A percentile compares a stretch with the other conserved stretches of the same genome.
Conservation (phyloP, 2,797 vertebrate genomes). For the Echeneis naucrates region DNA sequence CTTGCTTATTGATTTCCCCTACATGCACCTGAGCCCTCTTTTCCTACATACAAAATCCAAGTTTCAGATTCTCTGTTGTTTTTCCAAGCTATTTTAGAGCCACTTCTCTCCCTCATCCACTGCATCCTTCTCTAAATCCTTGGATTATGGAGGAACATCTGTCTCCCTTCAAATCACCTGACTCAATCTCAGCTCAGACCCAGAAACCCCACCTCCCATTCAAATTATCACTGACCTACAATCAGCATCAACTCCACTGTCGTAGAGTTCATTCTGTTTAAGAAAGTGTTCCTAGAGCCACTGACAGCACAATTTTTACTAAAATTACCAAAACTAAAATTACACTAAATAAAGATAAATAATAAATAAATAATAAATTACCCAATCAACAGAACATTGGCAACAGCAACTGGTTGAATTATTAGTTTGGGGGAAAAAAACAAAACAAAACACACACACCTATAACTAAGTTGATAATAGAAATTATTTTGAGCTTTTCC, state of each 20-base stretch:
- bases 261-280: not conserved
- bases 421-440: not conserved
- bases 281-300: not conserved
- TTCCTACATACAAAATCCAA: constrained; percentile 7
- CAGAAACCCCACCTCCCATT: constrained; percentile 26
- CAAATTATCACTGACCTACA: constrained; percentile 21
- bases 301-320: not conserved
- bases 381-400: not conserved
- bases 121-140: constrained; percentile 41
- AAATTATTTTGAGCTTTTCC: not conserved
- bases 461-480: not conserved
- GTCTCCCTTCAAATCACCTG: constrained; percentile 49
- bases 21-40: not conserved
- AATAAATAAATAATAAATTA: not conserved
- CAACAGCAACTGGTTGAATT: not conserved
- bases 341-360: too few relatives aligned
- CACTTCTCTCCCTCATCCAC: constrained; percentile 24
- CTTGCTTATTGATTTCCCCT: constrained; percentile 19
- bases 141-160: constrained; percentile 67
- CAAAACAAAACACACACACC: too few relatives aligned
- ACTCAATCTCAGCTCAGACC: constrained; percentile 38
- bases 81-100: constrained; percentile 7
- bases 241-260: not conserved
- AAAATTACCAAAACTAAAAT: too few relatives aligned
- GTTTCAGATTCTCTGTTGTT: not conserved